These are phyloP conservation scores for Pteropus alecto DNA, from an alignment of 2,113 vertebrate species.

Conservation along the genomic window DNA sequence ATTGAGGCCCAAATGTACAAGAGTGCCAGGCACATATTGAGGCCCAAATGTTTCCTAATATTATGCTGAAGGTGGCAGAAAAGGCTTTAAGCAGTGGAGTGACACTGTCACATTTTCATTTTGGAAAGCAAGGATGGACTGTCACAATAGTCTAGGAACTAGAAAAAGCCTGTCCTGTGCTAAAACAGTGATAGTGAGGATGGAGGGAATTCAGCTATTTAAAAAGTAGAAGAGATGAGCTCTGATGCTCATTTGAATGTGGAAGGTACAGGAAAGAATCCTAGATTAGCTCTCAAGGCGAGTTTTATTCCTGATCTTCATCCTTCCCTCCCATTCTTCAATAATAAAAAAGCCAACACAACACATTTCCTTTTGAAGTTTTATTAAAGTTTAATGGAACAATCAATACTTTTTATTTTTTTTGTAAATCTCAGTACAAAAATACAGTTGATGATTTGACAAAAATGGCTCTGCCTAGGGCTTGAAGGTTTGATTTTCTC, in stretches of 20 bases:
- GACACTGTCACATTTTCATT: not conserved
- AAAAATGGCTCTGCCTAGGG: constrained; percentile 72
- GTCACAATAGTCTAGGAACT: not conserved
- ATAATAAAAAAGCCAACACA: constrained; percentile 37
- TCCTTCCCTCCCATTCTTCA: not conserved
- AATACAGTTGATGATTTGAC: constrained; percentile 85
- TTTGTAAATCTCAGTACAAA: constrained; percentile 83
- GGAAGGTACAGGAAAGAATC: not conserved
- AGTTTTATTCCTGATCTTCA: not conserved
- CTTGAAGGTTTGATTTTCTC: constrained; percentile 48
- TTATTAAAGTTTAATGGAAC: constrained; percentile 81
- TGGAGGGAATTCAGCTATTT: not conserved
- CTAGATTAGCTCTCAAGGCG: not conserved
- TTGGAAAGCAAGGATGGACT: not conserved
- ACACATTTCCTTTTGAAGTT: constrained; percentile 63
- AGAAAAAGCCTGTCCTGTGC: not conserved
- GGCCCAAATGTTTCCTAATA: not conserved
- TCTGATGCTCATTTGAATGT: not conserved
- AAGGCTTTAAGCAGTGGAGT: not conserved
- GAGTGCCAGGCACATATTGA: not conserved
- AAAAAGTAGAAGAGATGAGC: not conserved
- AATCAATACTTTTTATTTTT: constrained; percentile 68
- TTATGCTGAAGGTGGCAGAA: not conserved
- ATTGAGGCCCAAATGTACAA: not conserved
- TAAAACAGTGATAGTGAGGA: not conserved